Evolutionary conservation across 2,888 invertebrate genomes (phyloP), one percentile per base, ranked within the genome.

Genomic region (Dynastes grantii): DNA sequence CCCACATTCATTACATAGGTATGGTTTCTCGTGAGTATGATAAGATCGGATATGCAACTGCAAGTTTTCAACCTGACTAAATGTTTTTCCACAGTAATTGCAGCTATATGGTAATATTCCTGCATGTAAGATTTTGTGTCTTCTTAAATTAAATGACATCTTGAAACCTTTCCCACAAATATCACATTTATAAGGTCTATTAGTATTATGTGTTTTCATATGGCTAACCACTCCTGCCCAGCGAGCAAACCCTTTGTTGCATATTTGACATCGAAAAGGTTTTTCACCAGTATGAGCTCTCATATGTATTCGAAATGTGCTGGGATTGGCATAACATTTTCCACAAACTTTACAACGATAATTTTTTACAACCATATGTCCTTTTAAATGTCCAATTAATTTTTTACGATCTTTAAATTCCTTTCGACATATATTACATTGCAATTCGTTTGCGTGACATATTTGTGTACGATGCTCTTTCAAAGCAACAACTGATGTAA

Each of bases 211-310:
- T 2, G 86, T 87, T 77, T 84, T 85, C 87, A 88, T 87, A 76
- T 88, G 88, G 0, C 86, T 86, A 1, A 86, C 85, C 13, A 88
- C 87, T 2, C 87, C 88, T 1, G 88, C 87, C 87, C 87, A 88
- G 63, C 88, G 82, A 0, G 86, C 84, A 80, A 88, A 88, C 5
- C 88, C 88, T 81, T 88, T 88, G 79, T 84, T 83, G 80, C 88
- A 88, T 55, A 87, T 82, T 70, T 86, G 85, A 79, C 88, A 88
- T 81, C 87, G 87, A 80, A 87, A 88, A 0, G 88, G 88, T 32
- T 87, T 82, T 83, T 89, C 88, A 13, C 88, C 90, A 22, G 89
- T 90, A 90, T 92, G 92, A 81, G 92, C 92, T 85, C 92, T 90
- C 91, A 91, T 92, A 89, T 93, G 93, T 81, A 93, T 87, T 75